Conservation (phyloP, 2,113 vertebrate genomes). For the Hippocampus mohnikei region DNA sequence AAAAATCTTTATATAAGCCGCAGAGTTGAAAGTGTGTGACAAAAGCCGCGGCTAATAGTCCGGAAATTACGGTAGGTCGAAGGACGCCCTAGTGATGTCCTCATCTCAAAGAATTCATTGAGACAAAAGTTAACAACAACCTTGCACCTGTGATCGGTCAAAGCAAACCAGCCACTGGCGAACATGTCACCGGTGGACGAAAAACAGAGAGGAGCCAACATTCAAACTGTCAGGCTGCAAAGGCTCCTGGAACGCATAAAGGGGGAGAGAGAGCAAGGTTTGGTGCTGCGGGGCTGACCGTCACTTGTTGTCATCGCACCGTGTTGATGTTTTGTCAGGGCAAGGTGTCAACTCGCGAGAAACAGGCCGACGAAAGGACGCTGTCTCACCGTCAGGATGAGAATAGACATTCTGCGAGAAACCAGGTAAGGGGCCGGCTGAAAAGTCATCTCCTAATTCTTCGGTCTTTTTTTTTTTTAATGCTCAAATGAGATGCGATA, state of each 20-base stretch:
- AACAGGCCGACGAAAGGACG: slow-evolving; percentile 89
- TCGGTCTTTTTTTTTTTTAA: background rate
- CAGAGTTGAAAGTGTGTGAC: no score
- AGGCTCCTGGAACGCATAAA: slow-evolving; percentile 10
- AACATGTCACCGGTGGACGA: slow-evolving; percentile 6
- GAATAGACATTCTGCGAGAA: slow-evolving; percentile 91
- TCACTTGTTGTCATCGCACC: slow-evolving; percentile 26
- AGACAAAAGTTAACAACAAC: background rate
- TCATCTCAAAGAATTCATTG: no score
- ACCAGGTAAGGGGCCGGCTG: slow-evolving; percentile 77
- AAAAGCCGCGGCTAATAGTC: no score
- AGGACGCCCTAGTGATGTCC: no score
- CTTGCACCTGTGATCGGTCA: background rate
- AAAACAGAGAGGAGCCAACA: slow-evolving; percentile 13
- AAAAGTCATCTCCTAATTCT: background rate
- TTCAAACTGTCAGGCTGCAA: slow-evolving; percentile 35
- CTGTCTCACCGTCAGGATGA: slow-evolving; percentile 90
- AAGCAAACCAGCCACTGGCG: background rate
- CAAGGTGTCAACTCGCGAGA: slow-evolving; percentile 89
- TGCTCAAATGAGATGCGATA: background rate
- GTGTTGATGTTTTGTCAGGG: slow-evolving; percentile 77
- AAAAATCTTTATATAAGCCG: no score
- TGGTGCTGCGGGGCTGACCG: slow-evolving; percentile 13
- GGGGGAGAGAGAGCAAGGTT: slow-evolving; percentile 8
- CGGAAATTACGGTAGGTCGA: no score